Conservation (phyloP, 2,888 invertebrate genomes). For the Drosophila dives region DNA sequence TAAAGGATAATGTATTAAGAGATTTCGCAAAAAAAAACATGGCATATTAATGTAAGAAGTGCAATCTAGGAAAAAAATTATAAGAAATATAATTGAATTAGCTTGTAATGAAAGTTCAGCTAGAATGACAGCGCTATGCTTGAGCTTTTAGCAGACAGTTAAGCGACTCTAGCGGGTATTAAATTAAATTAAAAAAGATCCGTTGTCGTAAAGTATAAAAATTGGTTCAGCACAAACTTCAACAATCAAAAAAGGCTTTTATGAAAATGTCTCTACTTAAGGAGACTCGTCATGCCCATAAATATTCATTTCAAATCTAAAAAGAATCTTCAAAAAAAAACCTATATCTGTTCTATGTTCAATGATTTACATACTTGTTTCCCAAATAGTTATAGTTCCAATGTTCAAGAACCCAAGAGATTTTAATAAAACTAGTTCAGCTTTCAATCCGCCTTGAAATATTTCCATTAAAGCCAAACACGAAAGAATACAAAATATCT, state of each 20-base stretch:
- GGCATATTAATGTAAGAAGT: background rate
- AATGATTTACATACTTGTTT: background rate
- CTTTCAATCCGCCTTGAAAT: constrained; percentile 39
- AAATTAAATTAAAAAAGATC: background rate
- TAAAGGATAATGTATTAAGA: background rate
- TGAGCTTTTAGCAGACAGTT: background rate
- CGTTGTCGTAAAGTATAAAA: background rate
- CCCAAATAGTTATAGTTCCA: background rate
- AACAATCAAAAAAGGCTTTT: background rate
- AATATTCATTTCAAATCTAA: background rate
- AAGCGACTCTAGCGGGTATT: background rate
- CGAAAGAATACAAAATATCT: background rate
- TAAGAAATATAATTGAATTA: background rate
- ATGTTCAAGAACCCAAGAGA: constrained; percentile 2
- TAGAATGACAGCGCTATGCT: background rate
- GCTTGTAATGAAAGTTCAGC: background rate
- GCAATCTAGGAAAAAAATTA: background rate
- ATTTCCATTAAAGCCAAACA: constrained; percentile 25
- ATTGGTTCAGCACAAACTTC: background rate
- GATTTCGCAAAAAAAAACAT: background rate
- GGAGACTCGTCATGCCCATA: background rate
- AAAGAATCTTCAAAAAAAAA: background rate
- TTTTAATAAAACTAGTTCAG: constrained; percentile 11
- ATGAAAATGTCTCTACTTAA: background rate
- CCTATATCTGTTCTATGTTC: background rate